phyloP scores from a whole-genome alignment of 2,113 vertebrate species.

The Rutilus rutilus region DNA sequence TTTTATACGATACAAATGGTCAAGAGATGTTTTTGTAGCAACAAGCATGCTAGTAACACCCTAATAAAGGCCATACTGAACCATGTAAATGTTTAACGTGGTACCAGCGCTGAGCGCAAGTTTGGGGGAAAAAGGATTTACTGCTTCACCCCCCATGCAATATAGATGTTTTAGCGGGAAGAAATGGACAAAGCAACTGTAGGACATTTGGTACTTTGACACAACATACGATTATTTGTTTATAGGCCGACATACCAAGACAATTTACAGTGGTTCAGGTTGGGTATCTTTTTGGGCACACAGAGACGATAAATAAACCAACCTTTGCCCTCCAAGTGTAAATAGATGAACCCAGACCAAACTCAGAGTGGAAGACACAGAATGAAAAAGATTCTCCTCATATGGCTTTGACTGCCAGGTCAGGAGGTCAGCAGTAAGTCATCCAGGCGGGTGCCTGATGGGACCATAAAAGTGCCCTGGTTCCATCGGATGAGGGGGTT shows the following conservation, averaged over 20 bases:
- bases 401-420: slow-evolving; percentile 76
- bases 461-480: slow-evolving; percentile 75
- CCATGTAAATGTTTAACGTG: slow-evolving; percentile 51
- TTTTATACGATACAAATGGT: slow-evolving; percentile 69
- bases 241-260: not conserved
- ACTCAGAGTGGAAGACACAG: slow-evolving; percentile 27
- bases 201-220: slow-evolving; percentile 16
- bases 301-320: not conserved
- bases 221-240: not conserved
- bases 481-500: slow-evolving; percentile 68
- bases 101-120: not conserved
- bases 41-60: slow-evolving; percentile 67
- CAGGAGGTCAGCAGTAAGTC: slow-evolving; percentile 77
- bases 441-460: slow-evolving; percentile 77
- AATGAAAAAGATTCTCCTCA: slow-evolving; percentile 71
- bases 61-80: slow-evolving; percentile 63
- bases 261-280: slow-evolving; percentile 4
- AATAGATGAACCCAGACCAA: slow-evolving; percentile 23
- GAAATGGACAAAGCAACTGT: slow-evolving; percentile 18
- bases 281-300: slow-evolving; percentile 42
- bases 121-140: slow-evolving; percentile 33
- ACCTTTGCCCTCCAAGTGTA: slow-evolving; percentile 20
- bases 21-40: slow-evolving; percentile 64
- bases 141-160: slow-evolving; percentile 24
- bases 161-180: slow-evolving; percentile 3